Base-by-base conservation (phyloP, 2,113 vertebrate species). In the Acinonyx jubatus region DNA sequence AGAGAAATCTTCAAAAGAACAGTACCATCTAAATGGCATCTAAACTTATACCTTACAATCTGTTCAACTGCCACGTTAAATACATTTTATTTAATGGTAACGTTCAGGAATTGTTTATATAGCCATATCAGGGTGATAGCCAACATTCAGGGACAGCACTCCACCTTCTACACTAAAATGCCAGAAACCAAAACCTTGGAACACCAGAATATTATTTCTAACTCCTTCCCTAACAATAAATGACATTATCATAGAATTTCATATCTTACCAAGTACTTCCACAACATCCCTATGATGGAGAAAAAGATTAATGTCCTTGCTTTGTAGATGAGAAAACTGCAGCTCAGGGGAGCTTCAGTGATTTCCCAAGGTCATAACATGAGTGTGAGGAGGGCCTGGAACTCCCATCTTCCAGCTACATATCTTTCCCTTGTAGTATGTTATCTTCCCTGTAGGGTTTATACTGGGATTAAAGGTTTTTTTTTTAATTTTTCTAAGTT, bases 11-110 rank as follows among this genome's bases (percentile, higher is more conserved):
- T 96, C 78, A 94, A 97, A 91, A 94, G 25, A 95, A 6, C 25
- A 87, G 48, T 29, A 36, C 3, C 23, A 92, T 50, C n/a, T 71
- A 89, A 96, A 95, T n/a, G 31, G 65, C 74, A 5, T 71, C 33
- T 78, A 94, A 91, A 96, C 52, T 41, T 89, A 50, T 63, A n/a
- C 85, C 27, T 95, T 96, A 96, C 7, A 78, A 92, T 83, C n/a
- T 91, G 57, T 52, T 33, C 31, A 94, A 93, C 6, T 85, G 61
- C 27, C n/a, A 96, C 78, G 18, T 45, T 82, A 50, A 92, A 83
- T 80, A 61, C 0, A 87, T 81, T 81, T 74, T 95, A 29, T 69
- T 82, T 89, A 92, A 65, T 65, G 41, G 92, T 85, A 94, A 94
- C 68, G 82, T 87, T 81, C 48, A 65, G 66, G 73, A 91, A 87